Conservation (phyloP, 1,140 invertebrate species). For the Plutomurus gul region DNA sequence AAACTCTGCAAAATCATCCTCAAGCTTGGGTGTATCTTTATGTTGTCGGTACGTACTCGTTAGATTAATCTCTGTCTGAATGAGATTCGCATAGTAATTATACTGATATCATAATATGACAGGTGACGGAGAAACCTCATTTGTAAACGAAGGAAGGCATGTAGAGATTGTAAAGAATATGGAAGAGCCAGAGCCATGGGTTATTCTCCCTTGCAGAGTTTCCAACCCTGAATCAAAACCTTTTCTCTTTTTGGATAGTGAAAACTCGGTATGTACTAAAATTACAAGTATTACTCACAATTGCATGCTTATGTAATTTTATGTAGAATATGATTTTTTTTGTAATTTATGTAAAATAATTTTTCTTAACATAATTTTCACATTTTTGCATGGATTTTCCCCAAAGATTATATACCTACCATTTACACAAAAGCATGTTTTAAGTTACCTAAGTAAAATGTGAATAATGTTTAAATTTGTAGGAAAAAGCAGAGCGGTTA, state of each 20-base stretch:
- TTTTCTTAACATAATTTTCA: too few species aligned
- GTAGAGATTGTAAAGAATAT: slow-evolving; percentile 35
- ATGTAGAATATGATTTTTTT: not conserved
- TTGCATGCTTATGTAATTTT: not conserved
- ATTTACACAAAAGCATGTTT: too few species aligned
- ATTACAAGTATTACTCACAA: not conserved
- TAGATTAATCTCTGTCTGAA: too few species aligned
- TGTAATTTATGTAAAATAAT: not conserved
- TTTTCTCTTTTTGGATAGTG: slow-evolving; percentile 32
- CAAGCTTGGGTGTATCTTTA: slow-evolving; percentile 34
- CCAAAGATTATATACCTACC: too few species aligned
- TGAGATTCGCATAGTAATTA: too few species aligned
- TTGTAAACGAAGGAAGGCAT: slow-evolving; percentile 38
- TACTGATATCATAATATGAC: not conserved
- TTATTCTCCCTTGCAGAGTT: slow-evolving; percentile 35
- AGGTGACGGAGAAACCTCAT: slow-evolving; percentile 35
- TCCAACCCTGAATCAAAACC: slow-evolving; percentile 40
- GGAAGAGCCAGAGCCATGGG: slow-evolving; percentile 28
- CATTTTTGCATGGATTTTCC: too few species aligned
- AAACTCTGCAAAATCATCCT: slow-evolving; percentile 26
- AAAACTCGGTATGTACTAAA: slow-evolving; percentile 29
- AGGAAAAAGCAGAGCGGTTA: slow-evolving; percentile 33
- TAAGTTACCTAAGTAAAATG: too few species aligned
- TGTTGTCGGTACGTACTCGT: slow-evolving; percentile 35
- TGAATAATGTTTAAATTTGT: not conserved